These are phyloP conservation scores for Emmelina monodactyla DNA, from an alignment of 2,888 invertebrate genomes.

Conservation along the genomic window DNA sequence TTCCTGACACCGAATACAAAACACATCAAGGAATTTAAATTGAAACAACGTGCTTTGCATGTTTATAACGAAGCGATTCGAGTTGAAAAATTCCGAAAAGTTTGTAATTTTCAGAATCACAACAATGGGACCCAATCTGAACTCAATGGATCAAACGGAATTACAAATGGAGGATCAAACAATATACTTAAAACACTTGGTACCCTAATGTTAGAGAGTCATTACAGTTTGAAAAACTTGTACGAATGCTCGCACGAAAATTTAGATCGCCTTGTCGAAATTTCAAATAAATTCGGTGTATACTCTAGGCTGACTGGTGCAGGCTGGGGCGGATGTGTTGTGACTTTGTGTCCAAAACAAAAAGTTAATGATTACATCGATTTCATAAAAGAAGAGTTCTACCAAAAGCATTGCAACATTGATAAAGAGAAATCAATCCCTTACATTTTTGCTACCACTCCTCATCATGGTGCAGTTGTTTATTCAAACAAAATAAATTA, in stretches of 20 bases:
- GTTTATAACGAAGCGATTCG: conserved; percentile 90
- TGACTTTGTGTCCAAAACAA: conserved; percentile 78
- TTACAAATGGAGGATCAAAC: conserved; percentile 15
- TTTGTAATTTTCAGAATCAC: too few relatives aligned
- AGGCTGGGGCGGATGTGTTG: conserved; percentile 98
- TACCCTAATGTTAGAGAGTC: conserved; percentile 86
- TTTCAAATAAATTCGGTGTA: conserved; percentile 73
- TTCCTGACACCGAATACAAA: conserved; percentile 62
- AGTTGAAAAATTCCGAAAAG: conserved; percentile 77
- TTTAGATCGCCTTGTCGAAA: conserved; percentile 81
- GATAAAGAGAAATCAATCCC: conserved; percentile 59
- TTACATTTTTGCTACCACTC: conserved; percentile 78
- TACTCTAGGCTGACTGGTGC: conserved; percentile 96
- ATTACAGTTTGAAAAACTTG: conserved; percentile 80
- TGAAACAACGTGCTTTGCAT: conserved; percentile 87
- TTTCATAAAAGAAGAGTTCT: conserved; percentile 74
- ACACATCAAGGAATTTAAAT: conserved; percentile 76
- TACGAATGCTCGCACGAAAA: conserved; percentile 95
- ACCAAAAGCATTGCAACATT: conserved; percentile 61
- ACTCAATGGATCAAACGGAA: conserved; percentile 24
- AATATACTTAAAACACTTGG: conserved; percentile 70
- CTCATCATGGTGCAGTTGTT: conserved; percentile 71
- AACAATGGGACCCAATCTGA: conserved; percentile 26
- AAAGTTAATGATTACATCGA: conserved; percentile 73
- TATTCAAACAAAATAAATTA: conserved; percentile 26